These are phyloP conservation scores for Smithornis capensis DNA, from an alignment of 2,113 vertebrate species.

Conservation along the genomic window DNA sequence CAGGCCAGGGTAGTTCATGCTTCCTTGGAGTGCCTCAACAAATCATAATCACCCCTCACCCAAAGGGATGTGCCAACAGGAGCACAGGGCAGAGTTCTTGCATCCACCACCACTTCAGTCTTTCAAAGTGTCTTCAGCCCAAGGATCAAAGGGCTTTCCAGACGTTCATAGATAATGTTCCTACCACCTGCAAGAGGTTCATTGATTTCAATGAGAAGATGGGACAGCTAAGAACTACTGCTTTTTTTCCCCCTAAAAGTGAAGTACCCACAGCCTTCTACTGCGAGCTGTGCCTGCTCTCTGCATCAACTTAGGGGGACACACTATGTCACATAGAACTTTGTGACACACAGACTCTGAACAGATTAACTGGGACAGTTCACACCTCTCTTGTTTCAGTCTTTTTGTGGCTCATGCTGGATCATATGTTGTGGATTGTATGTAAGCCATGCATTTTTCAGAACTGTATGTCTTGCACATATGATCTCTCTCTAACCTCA, in stretches of 20 bases:
- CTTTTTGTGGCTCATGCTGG: background rate
- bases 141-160: background rate
- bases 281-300: background rate
- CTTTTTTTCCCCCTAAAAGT: background rate
- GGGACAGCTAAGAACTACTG: background rate
- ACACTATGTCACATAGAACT: background rate
- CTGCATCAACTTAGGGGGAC: background rate
- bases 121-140: background rate
- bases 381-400: background rate
- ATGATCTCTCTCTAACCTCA: background rate
- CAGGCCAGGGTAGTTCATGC: background rate
- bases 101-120: background rate
- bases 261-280: background rate
- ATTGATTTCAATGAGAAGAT: background rate
- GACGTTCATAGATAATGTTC: background rate
- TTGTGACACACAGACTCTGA: background rate
- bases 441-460: background rate
- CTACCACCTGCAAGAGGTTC: background rate
- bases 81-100: background rate
- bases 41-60: background rate
- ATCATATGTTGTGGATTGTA: background rate
- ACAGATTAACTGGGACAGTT: background rate
- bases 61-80: accelerated
- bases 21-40: background rate
- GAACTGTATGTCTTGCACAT: background rate